These are phyloP conservation scores for Panurus biarmicus DNA, from an alignment of 2,113 vertebrate species.

Conservation along the genomic window DNA sequence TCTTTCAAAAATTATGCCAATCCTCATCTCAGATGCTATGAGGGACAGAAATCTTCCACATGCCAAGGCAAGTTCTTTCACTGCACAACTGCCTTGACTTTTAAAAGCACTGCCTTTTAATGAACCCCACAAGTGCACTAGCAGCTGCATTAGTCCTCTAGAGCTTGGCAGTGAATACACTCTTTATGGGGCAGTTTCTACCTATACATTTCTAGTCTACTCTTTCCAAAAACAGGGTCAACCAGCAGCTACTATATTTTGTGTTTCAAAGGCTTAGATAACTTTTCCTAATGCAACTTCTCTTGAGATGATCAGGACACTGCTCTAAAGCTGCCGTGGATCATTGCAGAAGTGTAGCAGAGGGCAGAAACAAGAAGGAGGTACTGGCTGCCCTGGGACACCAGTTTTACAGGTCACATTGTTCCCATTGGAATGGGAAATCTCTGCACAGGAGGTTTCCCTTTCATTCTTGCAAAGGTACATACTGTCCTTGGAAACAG, in stretches of 20 bases:
- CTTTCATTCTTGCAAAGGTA: not conserved
- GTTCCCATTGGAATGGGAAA: not conserved
- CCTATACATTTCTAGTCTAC: not conserved
- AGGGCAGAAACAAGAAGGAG: not conserved
- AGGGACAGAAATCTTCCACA: not conserved
- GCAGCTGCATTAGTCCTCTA: not conserved
- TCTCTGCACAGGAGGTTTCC: not conserved
- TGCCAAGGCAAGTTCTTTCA: not conserved
- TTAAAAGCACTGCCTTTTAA: not conserved
- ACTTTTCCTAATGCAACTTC: not conserved
- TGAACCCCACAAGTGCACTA: not conserved
- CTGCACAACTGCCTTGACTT: not conserved
- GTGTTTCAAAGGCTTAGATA: not conserved
- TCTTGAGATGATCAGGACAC: not conserved
- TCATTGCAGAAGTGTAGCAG: not conserved
- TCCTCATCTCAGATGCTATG: not conserved
- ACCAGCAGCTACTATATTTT: not conserved
- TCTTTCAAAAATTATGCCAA: not conserved
- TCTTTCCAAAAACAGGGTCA: not conserved
- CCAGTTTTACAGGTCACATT: not conserved
- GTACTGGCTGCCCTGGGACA: not conserved
- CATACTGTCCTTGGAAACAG: not conserved
- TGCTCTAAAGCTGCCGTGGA: not conserved
- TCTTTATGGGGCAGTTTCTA: not conserved
- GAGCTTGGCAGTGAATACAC: not conserved